phyloP scores from a whole-genome alignment of 92 coral and sea anemone species.

The Muricea muricata region DNA sequence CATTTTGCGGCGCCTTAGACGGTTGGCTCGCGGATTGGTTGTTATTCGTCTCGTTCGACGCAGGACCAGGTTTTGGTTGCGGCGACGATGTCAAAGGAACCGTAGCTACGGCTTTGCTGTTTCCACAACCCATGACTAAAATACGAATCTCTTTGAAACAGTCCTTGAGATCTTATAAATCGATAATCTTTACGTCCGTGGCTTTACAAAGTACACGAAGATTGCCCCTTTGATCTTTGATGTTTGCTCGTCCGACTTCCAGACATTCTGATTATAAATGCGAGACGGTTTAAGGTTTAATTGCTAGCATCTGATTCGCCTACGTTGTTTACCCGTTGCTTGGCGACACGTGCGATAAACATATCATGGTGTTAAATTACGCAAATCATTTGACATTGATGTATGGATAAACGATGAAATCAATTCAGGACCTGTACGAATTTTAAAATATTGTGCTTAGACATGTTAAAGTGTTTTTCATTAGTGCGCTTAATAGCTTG shows the following conservation, averaged over 20 bases:
- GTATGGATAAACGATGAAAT: background rate
- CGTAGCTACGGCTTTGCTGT: background rate
- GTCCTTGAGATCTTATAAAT: background rate
- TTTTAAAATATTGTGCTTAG: too few relatives aligned
- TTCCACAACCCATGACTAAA: slow-evolving; percentile 23
- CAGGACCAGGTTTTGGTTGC: background rate
- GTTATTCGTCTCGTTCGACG: slow-evolving; percentile 20
- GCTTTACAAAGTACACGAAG: background rate
- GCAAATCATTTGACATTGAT: background rate
- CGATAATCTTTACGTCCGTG: background rate
- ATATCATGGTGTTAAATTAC: slow-evolving; percentile 13
- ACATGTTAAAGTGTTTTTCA: too few relatives aligned
- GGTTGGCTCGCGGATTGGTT: background rate
- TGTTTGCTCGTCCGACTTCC: background rate
- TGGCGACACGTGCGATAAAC: slow-evolving; percentile 18
- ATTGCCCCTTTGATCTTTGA: background rate
- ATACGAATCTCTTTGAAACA: background rate
- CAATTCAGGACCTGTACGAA: too few relatives aligned
- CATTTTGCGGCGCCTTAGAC: background rate
- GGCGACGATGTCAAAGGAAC: background rate
- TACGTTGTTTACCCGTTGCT: slow-evolving; percentile 39
- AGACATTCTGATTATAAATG: slow-evolving; percentile 2
- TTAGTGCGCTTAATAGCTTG: too few relatives aligned
- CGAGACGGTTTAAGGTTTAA: background rate
- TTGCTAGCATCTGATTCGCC: slow-evolving; percentile 17